Evolutionary conservation across 2,888 invertebrate species (phyloP).

Genomic region (Cataglyphis rosenhaueri): DNA sequence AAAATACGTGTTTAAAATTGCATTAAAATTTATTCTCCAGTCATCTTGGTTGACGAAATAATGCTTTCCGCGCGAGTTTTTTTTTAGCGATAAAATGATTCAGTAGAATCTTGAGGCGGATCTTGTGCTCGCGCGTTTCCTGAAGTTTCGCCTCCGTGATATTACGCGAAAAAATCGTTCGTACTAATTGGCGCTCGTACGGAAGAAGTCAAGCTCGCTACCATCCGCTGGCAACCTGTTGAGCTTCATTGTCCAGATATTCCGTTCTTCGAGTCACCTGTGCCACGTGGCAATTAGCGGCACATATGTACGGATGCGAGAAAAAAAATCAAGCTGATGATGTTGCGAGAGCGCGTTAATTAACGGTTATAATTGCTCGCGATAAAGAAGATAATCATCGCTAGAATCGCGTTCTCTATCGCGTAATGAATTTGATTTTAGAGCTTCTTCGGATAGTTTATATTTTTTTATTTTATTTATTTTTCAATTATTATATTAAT

Average conservation of each 20-base stretch:
- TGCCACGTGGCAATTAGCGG: slow-evolving; percentile 45
- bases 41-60: neutral
- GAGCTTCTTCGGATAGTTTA: neutral
- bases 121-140: slow-evolving; percentile 8
- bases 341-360: slow-evolving; percentile 29
- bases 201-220: slow-evolving; percentile 25
- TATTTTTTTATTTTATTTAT: neutral
- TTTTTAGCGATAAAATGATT: slow-evolving; percentile 16
- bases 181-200: slow-evolving; percentile 32
- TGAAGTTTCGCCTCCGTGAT: neutral
- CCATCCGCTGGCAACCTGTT: slow-evolving; percentile 43
- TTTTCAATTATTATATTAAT: neutral
- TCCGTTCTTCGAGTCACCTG: slow-evolving; percentile 52
- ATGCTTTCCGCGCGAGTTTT: neutral
- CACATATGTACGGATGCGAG: neutral
- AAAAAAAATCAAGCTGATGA: slow-evolving; percentile 35
- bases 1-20: neutral
- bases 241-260: slow-evolving; percentile 50
- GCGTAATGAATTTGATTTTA: neutral
- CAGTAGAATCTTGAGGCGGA: neutral
- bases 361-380: slow-evolving; percentile 18
- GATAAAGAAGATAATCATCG: neutral
- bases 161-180: slow-evolving; percentile 17
- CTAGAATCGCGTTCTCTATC: neutral
- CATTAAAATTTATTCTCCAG: neutral